Evolutionary conservation across 2,113 vertebrate species (phyloP).

Genomic region (Bothrops jararaca): DNA sequence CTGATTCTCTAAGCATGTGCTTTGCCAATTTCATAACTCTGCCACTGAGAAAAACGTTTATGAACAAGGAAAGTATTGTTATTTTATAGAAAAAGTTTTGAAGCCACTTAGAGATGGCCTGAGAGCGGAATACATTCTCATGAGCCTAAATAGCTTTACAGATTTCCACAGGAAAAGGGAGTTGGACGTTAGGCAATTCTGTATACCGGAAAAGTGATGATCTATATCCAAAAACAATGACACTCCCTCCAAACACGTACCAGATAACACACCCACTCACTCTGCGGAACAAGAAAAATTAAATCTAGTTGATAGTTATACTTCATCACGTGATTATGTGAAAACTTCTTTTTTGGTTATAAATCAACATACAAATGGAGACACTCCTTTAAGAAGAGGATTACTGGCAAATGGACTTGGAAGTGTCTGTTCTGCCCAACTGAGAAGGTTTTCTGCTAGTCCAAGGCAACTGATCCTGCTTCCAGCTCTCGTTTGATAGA

Average conservation of each 20-base stretch:
- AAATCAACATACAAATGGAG: not conserved
- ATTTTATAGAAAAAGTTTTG: not conserved
- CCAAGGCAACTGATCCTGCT: not conserved
- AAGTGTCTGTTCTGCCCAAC: not conserved
- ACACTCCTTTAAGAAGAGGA: not conserved
- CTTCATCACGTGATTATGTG: not conserved
- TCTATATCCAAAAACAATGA: not conserved
- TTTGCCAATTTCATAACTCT: constrained; percentile 23
- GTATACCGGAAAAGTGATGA: not conserved
- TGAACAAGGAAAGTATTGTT: not conserved
- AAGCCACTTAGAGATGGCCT: not conserved
- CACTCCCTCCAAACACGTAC: not conserved
- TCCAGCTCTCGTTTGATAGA: not conserved
- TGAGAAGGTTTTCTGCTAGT: not conserved
- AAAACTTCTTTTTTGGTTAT: not conserved
- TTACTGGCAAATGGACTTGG: not conserved
- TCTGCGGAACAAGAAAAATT: not conserved
- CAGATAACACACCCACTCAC: not conserved
- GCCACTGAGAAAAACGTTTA: not conserved
- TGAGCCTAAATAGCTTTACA: not conserved
- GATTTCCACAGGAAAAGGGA: constrained; percentile 13
- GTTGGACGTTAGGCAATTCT: not conserved
- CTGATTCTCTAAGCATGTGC: not conserved
- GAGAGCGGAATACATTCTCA: not conserved
- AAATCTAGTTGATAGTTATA: not conserved